Base-by-base conservation (phyloP, 1,140 invertebrate genomes). In the Aphelenchoides besseyi region DNA sequence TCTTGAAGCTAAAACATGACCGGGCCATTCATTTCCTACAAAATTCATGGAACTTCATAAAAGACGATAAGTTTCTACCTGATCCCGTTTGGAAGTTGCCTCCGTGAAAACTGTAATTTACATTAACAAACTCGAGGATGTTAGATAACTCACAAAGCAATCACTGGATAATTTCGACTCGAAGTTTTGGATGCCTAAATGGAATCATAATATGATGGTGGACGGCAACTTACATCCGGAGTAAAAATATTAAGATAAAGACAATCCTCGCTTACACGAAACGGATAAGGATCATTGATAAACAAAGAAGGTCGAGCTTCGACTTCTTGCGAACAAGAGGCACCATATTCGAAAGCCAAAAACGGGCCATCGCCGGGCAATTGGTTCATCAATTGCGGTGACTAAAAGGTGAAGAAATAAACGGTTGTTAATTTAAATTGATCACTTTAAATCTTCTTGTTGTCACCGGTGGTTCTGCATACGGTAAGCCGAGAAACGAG, bases 401-500 rank as follows among this genome's bases (percentile, higher is more conserved):
- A 68, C 81, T 82, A 57, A 30, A 80, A n/a, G n/a, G n/a, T 75
- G 26, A 8, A n/a, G 12, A 26, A 74, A 57, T 29, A 0, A 18
- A 76, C 18, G n/a, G 12, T 55, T 29, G 32, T 36, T 16, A 16
- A 70, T 37, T 3, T 3, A 71, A 2, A 16, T 1, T 52, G 36
- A 30, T 28, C 35, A 83, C 81, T 77, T 86, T 87, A 89, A 89
- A 92, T 74, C 91, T 83, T 53, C 88, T 84, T 37, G 85, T 76
- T 12, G 89, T 89, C n/a, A 89, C 77, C 1, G 91, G 91, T 9
- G 90, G 88, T 78, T 89, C 85, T 0, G 89, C 91, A 86, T 90
- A 92, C 73, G 90, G 89, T 29, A 92, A 88, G 9, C 90, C 91
- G 67, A 89, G 85, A 72, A 90, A 91, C 1, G 82, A 70, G 61